A percentile compares a stretch with the other conserved stretches of the same genome.
Evolutionary conservation across 1,140 invertebrate species (phyloP).

Genomic region (Chrysomallon squamiferum): DNA sequence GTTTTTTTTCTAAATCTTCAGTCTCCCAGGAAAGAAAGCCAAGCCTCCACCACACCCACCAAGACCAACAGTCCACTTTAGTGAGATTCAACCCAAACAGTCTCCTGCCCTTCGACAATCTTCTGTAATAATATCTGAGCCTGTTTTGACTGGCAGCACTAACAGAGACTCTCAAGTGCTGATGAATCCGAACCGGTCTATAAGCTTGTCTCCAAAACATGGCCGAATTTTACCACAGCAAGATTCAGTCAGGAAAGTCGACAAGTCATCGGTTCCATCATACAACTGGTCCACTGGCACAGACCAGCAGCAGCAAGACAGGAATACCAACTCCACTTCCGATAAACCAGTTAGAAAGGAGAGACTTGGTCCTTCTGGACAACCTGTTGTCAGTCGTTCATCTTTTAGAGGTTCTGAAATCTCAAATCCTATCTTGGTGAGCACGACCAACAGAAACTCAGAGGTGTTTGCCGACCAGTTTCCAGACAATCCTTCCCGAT

Average conservation of each 20-base stretch:
- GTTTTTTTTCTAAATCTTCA: no score
- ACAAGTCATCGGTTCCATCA: constrained; percentile 8
- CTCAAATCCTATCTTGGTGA: constrained; percentile 30
- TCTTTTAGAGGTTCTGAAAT: constrained; percentile 28
- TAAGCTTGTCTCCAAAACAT: constrained; percentile 4
- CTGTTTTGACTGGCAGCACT: constrained; percentile 14
- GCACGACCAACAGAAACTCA: constrained; percentile 37
- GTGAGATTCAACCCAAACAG: constrained; percentile 2
- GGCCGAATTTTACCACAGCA: constrained; percentile 1
- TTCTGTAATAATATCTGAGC: background rate
- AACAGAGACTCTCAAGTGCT: background rate
- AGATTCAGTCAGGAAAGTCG: constrained; percentile 4
- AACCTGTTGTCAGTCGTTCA: constrained; percentile 19
- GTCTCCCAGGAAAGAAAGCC: constrained; percentile 12
- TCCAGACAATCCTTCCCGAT: constrained; percentile 12
- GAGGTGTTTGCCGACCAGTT: constrained; percentile 27
- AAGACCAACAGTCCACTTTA: constrained; percentile 3
- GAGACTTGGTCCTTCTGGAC: constrained; percentile 2
- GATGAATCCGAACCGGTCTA: constrained; percentile 2
- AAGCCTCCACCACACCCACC: constrained; percentile 16
- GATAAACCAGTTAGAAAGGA: constrained; percentile 1
- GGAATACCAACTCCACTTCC: background rate
- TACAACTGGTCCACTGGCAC: constrained; percentile 2
- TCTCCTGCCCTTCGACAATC: background rate
- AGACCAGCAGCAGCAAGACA: constrained; percentile 5